Percentiles rank a stretch among this genome's conserved stretches.
Conservation (phyloP, 2,797 vertebrate genomes). For the Emys orbicularis region DNA sequence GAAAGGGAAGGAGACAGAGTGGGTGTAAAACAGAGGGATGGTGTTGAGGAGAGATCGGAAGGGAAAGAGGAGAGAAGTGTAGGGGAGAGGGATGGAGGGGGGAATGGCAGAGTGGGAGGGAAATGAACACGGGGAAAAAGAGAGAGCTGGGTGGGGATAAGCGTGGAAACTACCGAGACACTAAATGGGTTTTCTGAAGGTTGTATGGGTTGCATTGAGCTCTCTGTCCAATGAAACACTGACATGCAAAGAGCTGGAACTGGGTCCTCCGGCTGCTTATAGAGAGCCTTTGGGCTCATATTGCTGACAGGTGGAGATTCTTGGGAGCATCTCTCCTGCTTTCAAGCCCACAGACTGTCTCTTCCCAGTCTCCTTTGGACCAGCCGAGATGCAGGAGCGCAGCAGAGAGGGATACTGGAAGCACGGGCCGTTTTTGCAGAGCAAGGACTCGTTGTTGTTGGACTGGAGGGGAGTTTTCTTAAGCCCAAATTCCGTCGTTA, state of each 20-base stretch:
- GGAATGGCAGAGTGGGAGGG: background rate
- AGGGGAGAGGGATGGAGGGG: rapidly evolving
- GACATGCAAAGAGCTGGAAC: background rate
- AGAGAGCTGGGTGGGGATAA: background rate
- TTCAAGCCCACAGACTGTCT: background rate
- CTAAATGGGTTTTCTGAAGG: background rate
- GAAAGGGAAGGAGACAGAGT: background rate
- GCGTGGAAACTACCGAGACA: background rate
- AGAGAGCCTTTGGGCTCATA: background rate
- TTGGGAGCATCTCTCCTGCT: background rate
- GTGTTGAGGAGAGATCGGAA: rapidly evolving
- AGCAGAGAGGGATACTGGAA: background rate
- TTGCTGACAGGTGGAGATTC: background rate
- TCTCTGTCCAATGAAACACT: background rate
- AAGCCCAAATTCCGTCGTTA: rapidly evolving
- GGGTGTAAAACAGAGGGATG: background rate
- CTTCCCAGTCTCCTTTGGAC: background rate
- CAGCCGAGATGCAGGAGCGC: background rate
- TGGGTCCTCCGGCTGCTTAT: background rate
- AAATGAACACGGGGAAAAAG: background rate
- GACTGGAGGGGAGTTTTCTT: rapidly evolving
- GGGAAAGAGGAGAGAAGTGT: background rate
- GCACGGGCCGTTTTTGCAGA: background rate
- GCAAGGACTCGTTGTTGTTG: background rate
- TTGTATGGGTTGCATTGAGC: background rate